A percentile compares a stretch with the other conserved stretches of the same genome.
phyloP scores from a whole-genome alignment of 2,797 vertebrate genomes.

The Pangasius krempfi region DNA sequence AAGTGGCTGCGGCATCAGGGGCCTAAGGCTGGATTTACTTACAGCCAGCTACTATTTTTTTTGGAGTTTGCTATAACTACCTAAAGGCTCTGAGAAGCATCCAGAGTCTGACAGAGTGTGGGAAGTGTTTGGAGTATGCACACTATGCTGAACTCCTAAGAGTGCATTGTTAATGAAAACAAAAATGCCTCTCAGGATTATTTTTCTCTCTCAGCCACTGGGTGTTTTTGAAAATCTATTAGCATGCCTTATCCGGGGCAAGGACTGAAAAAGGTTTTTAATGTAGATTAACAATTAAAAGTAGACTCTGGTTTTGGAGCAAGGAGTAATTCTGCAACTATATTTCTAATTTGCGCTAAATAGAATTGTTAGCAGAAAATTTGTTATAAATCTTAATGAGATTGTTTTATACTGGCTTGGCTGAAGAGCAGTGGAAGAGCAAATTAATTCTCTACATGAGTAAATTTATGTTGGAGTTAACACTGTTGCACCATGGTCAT shows the following conservation, averaged over 20 bases:
- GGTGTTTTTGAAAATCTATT: conserved; percentile 36
- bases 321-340: conserved; percentile 9
- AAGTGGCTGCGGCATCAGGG: not conserved
- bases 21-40: not conserved
- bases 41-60: not conserved
- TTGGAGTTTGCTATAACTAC: conserved; percentile 6
- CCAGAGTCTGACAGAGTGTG: not conserved
- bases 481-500: not conserved
- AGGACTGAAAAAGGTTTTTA: conserved; percentile 1
- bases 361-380: conserved; percentile 1
- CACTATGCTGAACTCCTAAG: not conserved
- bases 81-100: conserved; percentile 1
- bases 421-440: not conserved
- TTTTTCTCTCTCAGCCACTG: conserved; percentile 17
- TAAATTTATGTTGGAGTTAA: not conserved
- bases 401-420: not conserved
- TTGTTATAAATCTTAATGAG: not conserved
- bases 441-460: not conserved
- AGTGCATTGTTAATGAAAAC: conserved; percentile 40
- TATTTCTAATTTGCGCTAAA: conserved; percentile 16
- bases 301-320: not conserved
- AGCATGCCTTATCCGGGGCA: not conserved
- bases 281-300: conserved; percentile 6
- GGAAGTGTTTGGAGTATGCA: conserved; percentile 11
- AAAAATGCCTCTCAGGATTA: conserved; percentile 29